Base-by-base conservation (phyloP, 2,113 vertebrate genomes). In the Python bivittatus region DNA sequence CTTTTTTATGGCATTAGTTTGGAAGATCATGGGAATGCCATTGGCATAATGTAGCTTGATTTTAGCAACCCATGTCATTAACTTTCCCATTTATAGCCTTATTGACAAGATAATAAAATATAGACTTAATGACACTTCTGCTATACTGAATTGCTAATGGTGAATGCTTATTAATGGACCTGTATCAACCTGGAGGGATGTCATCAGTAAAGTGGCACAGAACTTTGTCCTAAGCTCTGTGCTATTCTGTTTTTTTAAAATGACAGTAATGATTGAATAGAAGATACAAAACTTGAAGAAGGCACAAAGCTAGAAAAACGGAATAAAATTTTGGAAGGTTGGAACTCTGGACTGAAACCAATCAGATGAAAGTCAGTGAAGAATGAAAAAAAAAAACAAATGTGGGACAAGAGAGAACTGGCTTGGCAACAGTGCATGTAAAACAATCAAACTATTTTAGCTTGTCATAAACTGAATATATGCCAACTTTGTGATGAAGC, bases 31-130 rank as follows among this genome's bases (percentile, higher is more conserved):
- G 84, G 27, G 25, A 86, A 56, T 86, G 52, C 85, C 29, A 54
- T 22, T 54, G 29, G 17, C 53, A 86, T 56, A n/a, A 53, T 86
- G 56, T 86, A 53, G 52, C 29, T 53, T 54, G 52, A 86, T 54
- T 86, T 86, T 54, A 54, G 27, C 52, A 54, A 54, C n/a, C 15
- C 27, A 86, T n/a, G 52, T 86, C 84, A 86, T 79, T 79, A 79
- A 79, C 27, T 54, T 53, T 86, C 10, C 84, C 84, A 86, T 86
- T 79, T 53, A 52, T 52, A 33, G 52, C 85, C 29, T 29, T 86
- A 53, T 86, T 54, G 85, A 86, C 85, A 86, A 33, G 85, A 56
- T n/a, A 54, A 53, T 86, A 86, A 86, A 86, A 86, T 86, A 54
- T 29, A 53, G 29, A 54, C 27, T 86, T 54, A 54, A 86, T 38